Percentiles rank a stretch among this genome's conserved stretches.
Conservation (phyloP, 1,140 invertebrate genomes). For the Aphelinus certus region DNA sequence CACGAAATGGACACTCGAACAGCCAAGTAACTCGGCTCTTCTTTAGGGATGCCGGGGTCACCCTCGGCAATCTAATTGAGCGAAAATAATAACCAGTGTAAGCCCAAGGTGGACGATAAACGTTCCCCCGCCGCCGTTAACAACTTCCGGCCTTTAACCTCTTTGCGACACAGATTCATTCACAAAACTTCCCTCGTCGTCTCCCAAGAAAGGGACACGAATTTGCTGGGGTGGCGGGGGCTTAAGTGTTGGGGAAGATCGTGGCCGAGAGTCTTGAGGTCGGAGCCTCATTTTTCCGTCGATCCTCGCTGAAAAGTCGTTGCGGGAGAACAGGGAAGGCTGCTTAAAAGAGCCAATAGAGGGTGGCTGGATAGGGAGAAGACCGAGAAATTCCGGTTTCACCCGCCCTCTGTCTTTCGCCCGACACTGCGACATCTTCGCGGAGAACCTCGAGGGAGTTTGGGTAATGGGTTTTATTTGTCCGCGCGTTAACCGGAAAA, state of each 20-base stretch:
- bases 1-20: too few relatives aligned
- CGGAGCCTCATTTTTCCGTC: slow-evolving; percentile 58
- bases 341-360: background rate
- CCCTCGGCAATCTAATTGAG: slow-evolving; percentile 13
- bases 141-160: background rate
- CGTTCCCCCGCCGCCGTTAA: slow-evolving; percentile 26
- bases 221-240: background rate
- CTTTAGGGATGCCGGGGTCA: too few relatives aligned
- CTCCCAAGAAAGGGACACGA: slow-evolving; percentile 31
- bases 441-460: slow-evolving; percentile 35
- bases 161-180: slow-evolving; percentile 45
- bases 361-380: slow-evolving; percentile 28
- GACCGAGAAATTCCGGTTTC: slow-evolving; percentile 19
- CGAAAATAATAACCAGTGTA: slow-evolving; percentile 28
- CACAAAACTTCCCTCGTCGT: slow-evolving; percentile 49
- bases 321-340: slow-evolving; percentile 6
- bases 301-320: slow-evolving; percentile 50
- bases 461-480: slow-evolving; percentile 65
- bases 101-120: slow-evolving; percentile 24
- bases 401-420: background rate
- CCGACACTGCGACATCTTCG: slow-evolving; percentile 37
- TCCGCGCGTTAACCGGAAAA: slow-evolving; percentile 42
- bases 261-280: slow-evolving; percentile 50
- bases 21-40: too few relatives aligned
- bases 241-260: slow-evolving; percentile 59